Evolutionary conservation across 2,797 vertebrate species (phyloP).

Genomic region (Hylomyscus alleni): DNA sequence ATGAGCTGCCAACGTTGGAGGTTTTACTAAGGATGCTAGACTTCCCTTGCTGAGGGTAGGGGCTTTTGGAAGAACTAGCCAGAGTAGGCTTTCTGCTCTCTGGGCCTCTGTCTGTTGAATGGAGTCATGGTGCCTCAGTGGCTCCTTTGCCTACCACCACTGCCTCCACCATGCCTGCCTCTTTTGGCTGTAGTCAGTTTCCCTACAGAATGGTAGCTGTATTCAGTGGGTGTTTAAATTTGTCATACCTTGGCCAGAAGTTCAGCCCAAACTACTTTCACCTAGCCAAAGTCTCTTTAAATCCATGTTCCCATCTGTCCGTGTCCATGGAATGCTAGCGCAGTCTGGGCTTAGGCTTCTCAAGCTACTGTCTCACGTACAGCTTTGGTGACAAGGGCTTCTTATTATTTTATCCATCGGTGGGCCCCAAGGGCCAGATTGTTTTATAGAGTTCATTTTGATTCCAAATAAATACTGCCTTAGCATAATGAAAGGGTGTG

Average conservation of each 20-base stretch:
- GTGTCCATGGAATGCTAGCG: constrained; percentile 60
- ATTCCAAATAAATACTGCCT: neutral
- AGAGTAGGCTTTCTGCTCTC: neutral
- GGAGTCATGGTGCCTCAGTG: neutral
- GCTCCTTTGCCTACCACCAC: neutral
- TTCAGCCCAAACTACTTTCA: constrained; percentile 16
- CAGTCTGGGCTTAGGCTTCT: constrained; percentile 50
- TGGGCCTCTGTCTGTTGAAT: neutral
- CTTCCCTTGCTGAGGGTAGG: neutral
- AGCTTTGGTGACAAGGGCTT: constrained; percentile 69
- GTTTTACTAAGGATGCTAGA: neutral
- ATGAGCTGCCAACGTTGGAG: constrained; percentile 1
- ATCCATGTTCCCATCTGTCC: neutral
- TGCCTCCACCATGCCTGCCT: neutral
- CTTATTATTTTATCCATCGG: constrained; percentile 77
- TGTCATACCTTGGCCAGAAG: constrained; percentile 46
- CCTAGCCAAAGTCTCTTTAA: constrained; percentile 75
- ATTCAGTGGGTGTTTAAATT: neutral
- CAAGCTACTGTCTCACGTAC: constrained; percentile 17
- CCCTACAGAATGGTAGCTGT: neutral
- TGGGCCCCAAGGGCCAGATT: neutral
- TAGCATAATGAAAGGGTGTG: neutral
- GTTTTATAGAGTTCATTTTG: constrained; percentile 22
- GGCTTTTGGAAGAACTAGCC: neutral
- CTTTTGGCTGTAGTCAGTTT: neutral